phyloP scores from a whole-genome alignment of 2,113 vertebrate genomes.

The Menura novaehollandiae region DNA sequence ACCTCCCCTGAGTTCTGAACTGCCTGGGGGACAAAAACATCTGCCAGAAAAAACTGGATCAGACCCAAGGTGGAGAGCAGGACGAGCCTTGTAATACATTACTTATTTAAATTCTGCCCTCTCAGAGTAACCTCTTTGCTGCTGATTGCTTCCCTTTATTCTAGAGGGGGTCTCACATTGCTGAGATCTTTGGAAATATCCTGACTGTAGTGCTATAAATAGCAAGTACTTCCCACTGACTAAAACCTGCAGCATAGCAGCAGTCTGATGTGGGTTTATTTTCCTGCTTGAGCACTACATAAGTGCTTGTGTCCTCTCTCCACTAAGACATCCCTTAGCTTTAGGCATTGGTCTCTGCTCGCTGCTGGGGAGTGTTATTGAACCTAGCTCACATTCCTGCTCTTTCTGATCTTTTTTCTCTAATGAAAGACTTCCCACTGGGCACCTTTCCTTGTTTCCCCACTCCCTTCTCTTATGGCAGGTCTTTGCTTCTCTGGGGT shows the following conservation, averaged over 20 bases:
- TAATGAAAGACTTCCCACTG: background rate
- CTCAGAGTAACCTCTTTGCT: background rate
- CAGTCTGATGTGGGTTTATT: background rate
- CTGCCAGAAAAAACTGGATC: background rate
- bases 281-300: conserved; percentile 7
- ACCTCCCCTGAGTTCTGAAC: background rate
- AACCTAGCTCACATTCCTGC: background rate
- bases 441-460: background rate
- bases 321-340: background rate
- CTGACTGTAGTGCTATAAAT: conserved; percentile 20
- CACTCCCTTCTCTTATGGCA: background rate
- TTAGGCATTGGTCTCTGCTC: background rate
- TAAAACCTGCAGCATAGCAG: conserved; percentile 24
- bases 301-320: conserved; percentile 20
- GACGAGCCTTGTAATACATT: background rate
- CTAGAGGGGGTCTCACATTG: background rate
- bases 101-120: background rate
- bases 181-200: conserved; percentile 1
- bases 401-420: background rate
- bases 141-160: background rate
- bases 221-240: conserved; percentile 23
- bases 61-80: background rate
- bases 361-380: background rate
- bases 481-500: background rate
- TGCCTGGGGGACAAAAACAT: background rate